Base-by-base conservation (phyloP, 2,113 vertebrate species). In the Nothocercus nigrocapillus region DNA sequence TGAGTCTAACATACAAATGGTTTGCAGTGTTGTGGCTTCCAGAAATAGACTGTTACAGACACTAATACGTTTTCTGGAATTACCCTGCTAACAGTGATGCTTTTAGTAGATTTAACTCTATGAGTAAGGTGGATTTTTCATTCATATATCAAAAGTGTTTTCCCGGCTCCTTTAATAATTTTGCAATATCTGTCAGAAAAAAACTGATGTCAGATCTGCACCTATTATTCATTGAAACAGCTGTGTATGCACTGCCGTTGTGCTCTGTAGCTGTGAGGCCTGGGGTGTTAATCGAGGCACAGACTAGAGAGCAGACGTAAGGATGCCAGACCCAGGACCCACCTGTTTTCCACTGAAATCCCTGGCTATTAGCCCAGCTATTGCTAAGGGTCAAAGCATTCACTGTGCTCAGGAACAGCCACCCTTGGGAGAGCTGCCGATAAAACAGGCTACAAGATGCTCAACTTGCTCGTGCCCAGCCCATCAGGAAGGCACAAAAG, bases 21-120 rank as follows among this genome's bases (percentile, higher is more conserved):
- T 89, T 96, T 97, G 89, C 95, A 96, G 92, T 89, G 94, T 96
- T 96, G 93, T 73, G 82, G 81, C 96, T 98, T 97, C 94, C 97
- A 96, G 85, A 98, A 98, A 97, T 93, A 97, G 85, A 92, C 87
- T 94, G 72, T 66, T 96, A 85, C 93, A 94, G 89, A 91, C 84
- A 89, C 53, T 78, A 94, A 93, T 94, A 95, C 89, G 88, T 96
- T 96, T 97, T 97, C 91, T 81, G 74, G 62, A 93, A 96, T 96
- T 97, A 97, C 86, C 59, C 76, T 97, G 94, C 93, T 88, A 94
- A 93, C 6, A 5, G 88, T 91, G 93, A 91, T 44, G 40, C 87
- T 95, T 92, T 91, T 91, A 95, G 93, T 95, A 96, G 86, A 85
- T 95, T 96, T 94, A 93, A 94, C 93, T 94, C 94, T 85, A 49